Base-by-base conservation (phyloP, 1,140 invertebrate genomes). In the Bombus confusus region DNA sequence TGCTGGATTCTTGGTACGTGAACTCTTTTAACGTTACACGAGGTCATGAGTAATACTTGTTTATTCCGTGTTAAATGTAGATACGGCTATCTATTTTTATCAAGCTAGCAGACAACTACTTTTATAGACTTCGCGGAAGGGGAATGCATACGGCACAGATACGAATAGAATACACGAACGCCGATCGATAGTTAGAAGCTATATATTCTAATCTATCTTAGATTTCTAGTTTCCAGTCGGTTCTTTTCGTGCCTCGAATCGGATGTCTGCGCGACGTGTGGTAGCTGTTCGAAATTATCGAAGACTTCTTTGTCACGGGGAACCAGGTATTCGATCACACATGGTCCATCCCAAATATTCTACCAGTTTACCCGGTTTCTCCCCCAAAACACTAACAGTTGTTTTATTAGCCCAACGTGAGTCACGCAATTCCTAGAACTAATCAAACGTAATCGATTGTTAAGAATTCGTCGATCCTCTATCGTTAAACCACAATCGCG, bases 91-190 rank as follows among this genome's bases (percentile, higher is more conserved):
- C 31, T 80, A 85, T 85, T 85, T 80, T 73, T 80, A 64, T 5
- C 31, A 1, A 9, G 28, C 10, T 3, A 9, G 12, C 43, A 15
- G 6, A 9, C 31, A 37, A 25, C 3, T 57, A 62, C 68, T 85
- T 85, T 85, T 64, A 73, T 73, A 80, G 68, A 64, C 37, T 64
- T 80, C 83, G 41, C 39, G 57, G 83, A 85, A 85, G 28, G 22
- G 6, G 22, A 37, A 57, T 34, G 68, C 57, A 62, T 22, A 31
- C 28, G 76, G 12, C 68, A 85, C 34, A 71, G 52, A 85, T 80
- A 47, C 66, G 47, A 62, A 62, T 52, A 72, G 66, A 59, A 47
- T 25, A 6, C 22, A 39, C 22, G 5, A 3, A n/a, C n/a, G 25
- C 18, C 39, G 77, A 72, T 85, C 76, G 47, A 85, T 85, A 80